Conservation (phyloP, 2,888 invertebrate species). For the Eupsilia transversa region DNA sequence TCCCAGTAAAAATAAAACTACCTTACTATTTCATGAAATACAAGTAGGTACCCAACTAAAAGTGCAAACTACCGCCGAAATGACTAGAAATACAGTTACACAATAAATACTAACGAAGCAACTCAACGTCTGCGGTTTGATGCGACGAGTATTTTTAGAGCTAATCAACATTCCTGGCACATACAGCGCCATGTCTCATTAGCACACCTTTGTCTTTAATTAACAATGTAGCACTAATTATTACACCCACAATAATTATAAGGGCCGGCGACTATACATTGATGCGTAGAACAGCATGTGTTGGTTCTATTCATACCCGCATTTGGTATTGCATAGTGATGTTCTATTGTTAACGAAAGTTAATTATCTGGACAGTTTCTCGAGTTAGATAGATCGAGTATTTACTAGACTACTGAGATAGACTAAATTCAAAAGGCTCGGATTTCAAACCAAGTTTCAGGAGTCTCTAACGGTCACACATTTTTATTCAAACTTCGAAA, state of each 20-base stretch:
- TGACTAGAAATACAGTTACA: conserved; percentile 55
- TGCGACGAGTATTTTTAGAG: conserved; percentile 78
- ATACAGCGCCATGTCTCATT: conserved; percentile 72
- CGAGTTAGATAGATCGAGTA: too few relatives aligned
- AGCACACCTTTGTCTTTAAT: conserved; percentile 79
- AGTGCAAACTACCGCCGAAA: conserved; percentile 32
- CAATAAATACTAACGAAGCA: conserved; percentile 84
- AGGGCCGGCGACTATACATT: conserved; percentile 31
- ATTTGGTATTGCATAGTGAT: conserved; percentile 25
- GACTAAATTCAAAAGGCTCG: not conserved
- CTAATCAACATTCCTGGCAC: conserved; percentile 83
- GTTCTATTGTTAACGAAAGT: conserved; percentile 25
- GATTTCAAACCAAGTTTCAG: not conserved
- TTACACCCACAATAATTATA: conserved; percentile 55
- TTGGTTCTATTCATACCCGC: conserved; percentile 20
- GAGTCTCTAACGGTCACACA: too few relatives aligned
- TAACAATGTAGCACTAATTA: conserved; percentile 70
- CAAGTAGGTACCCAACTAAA: conserved; percentile 16
- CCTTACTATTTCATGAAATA: conserved; percentile 5
- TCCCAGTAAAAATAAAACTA: conserved; percentile 8
- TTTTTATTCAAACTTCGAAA: not conserved
- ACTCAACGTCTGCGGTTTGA: conserved; percentile 72
- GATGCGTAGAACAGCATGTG: conserved; percentile 3
- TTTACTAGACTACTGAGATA: not conserved
- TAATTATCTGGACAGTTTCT: conserved; percentile 6